Conservation (phyloP, 2,888 invertebrate genomes). For the Lepidonotus clava region DNA sequence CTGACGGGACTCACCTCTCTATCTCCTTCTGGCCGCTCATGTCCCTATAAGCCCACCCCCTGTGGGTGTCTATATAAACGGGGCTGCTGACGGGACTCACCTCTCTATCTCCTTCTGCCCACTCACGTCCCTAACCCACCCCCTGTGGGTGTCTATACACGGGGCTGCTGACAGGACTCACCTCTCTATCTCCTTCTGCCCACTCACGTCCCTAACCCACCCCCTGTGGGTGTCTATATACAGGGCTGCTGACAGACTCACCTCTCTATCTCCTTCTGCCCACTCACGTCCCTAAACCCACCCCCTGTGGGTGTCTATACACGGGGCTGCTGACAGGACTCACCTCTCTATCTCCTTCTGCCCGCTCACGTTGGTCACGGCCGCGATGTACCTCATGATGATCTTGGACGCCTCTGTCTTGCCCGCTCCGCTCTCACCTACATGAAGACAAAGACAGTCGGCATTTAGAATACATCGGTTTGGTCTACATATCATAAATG, state of each 20-base stretch:
- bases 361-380: conserved; percentile 94
- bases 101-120: background rate
- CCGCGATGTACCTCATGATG: conserved; percentile 97
- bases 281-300: background rate
- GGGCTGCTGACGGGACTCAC: background rate
- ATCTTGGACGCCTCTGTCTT: conserved; percentile 99
- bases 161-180: no score
- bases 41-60: no score
- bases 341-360: conserved; percentile 98
- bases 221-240: no score
- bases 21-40: background rate
- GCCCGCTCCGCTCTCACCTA: conserved; percentile 95
- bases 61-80: no score
- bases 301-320: no score
- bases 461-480: no score
- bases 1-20: background rate
- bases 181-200: background rate
- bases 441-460: conserved; percentile 41
- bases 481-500: no score
- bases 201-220: no score
- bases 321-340: no score
- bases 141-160: no score
- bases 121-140: no score
- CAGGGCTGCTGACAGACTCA: no score
- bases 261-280: background rate